These are phyloP conservation scores for Chymomyza caudatula DNA, from an alignment of 2,888 invertebrate species.

Conservation along the genomic window DNA sequence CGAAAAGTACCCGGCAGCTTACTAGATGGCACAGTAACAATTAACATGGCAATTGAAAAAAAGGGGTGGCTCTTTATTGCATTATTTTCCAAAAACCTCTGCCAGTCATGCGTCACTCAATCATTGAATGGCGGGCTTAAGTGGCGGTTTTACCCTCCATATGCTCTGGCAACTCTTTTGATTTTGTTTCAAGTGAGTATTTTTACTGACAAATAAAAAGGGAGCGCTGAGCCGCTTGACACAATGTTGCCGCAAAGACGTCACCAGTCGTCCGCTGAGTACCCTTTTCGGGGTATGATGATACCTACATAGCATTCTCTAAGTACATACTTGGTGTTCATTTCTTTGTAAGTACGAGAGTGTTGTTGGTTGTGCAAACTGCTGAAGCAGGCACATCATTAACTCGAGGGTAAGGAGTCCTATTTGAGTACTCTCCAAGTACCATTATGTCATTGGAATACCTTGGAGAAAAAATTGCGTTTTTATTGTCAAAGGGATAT, in stretches of 20 bases:
- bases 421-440: not conserved
- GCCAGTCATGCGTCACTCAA: conserved; percentile 37
- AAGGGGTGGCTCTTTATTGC: not conserved
- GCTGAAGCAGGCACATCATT: not conserved
- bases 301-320: not conserved
- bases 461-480: conserved; percentile 2
- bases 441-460: not conserved
- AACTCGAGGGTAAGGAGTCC: not conserved
- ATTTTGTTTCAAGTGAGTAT: conserved; percentile 45
- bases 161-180: conserved; percentile 47
- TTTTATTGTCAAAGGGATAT: conserved; percentile 30
- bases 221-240: conserved; percentile 53
- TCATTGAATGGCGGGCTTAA: conserved; percentile 58
- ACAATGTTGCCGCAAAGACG: conserved; percentile 58
- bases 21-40: conserved; percentile 71
- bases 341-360: not conserved
- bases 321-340: not conserved
- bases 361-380: not conserved
- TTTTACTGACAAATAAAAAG: conserved; percentile 33
- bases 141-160: conserved; percentile 54
- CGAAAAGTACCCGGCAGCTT: conserved; percentile 32
- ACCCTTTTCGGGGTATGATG: conserved; percentile 6
- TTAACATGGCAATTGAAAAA: conserved; percentile 3
- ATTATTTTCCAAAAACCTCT: not conserved
- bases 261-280: not conserved